Base-by-base conservation (phyloP, 2,888 invertebrate species). In the Oscheius sp. region DNA sequence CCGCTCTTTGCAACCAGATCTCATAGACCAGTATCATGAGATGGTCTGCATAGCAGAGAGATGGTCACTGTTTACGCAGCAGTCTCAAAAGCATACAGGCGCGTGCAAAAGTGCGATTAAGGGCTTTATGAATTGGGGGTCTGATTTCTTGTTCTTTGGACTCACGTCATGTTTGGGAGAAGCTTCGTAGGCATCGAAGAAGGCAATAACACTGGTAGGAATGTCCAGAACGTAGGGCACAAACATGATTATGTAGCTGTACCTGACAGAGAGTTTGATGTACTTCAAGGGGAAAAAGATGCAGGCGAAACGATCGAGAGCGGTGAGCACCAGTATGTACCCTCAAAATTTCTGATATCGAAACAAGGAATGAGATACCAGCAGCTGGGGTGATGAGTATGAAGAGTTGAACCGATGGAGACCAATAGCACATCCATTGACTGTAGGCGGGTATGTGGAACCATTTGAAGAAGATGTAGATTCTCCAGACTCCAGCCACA, bases 201-300 rank as follows among this genome's bases (percentile, higher is more conserved):
- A 71, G 4, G 73, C 77, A 0, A 78, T 76, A 29, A 78, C 74
- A 66, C 74, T 76, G 13, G 76, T 66, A 3, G 79, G 78, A 32
- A 78, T 59, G 10, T 76, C 55, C 9, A 81, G 57, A 10, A 79
- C 35, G 57, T 77, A 77, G 10, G 81, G 77, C 9, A 79, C 29
- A 33, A 79, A 74, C 75, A 79, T 77, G 33, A 79, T 63, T 33
- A 73, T 65, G 50, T 81, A 81, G 9, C 77, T 76, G 62, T 79
- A 80, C 42, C 72, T 74, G 7, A 77, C 75, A 13, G 75, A 75
- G 0, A 79, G 51, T 66, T 79, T 79, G 32, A 81, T 78, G 65
- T 81, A 81, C 21, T 37, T n/a, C 55, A 81, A 66, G 1, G 81
- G 81, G 47, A 76, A 78, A 55, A 81, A 84, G 13, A 84, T 80